Evolutionary conservation across 2,113 vertebrate species (phyloP).

Genomic region (Charina bottae): DNA sequence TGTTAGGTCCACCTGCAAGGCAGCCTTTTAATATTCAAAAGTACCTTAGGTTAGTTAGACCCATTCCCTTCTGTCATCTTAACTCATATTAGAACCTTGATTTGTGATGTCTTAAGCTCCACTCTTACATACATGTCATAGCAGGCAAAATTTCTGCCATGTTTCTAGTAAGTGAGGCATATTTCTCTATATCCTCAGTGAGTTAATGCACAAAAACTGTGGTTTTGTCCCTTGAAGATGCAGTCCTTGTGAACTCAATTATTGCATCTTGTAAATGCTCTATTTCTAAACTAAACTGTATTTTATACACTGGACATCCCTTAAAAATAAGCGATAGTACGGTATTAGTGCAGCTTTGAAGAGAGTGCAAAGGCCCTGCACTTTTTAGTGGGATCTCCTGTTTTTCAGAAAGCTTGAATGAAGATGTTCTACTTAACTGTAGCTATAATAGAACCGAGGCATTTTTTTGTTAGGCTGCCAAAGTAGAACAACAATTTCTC

Average conservation of each 20-base stretch:
- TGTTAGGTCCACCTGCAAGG: too few species aligned
- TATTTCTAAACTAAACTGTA: constrained; percentile 59
- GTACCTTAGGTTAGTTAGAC: too few species aligned
- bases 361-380: constrained; percentile 19
- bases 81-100: neutral
- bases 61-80: neutral
- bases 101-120: constrained; percentile 18
- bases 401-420: constrained; percentile 65
- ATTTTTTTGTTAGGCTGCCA: constrained; percentile 70
- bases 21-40: neutral
- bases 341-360: constrained; percentile 35
- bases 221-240: constrained; percentile 44
- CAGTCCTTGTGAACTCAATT: constrained; percentile 38
- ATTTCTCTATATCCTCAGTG: constrained; percentile 31
- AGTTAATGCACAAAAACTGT: neutral
- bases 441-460: constrained; percentile 63
- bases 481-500: constrained; percentile 64
- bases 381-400: constrained; percentile 57
- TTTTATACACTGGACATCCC: constrained; percentile 62
- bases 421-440: constrained; percentile 67
- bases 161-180: neutral
- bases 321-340: constrained; percentile 65
- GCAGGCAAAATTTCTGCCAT: constrained; percentile 1
- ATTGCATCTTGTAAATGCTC: constrained; percentile 54
- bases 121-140: neutral